Conservation (phyloP, 1,140 invertebrate species). For the Protaetia brevitarsis region DNA sequence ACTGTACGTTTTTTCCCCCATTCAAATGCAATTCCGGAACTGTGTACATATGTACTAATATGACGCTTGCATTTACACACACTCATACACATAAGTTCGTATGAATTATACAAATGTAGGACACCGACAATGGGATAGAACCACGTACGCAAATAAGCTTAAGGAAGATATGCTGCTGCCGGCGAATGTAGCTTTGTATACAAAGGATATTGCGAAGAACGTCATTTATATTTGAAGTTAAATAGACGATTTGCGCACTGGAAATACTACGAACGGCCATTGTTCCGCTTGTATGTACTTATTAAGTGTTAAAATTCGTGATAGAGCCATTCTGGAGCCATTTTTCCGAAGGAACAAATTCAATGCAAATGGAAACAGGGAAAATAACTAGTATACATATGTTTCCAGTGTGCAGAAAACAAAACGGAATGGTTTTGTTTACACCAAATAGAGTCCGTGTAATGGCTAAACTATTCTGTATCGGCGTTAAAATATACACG, state of each 20-base stretch:
- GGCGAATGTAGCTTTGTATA: neutral
- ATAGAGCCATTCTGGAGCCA: neutral
- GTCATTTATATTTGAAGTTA: neutral
- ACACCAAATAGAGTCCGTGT: slow-evolving; percentile 17
- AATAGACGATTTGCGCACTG: neutral
- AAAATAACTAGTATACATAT: slow-evolving; percentile 18
- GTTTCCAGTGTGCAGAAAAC: slow-evolving; percentile 12
- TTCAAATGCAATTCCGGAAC: neutral
- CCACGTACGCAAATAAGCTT: neutral
- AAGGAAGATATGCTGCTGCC: neutral
- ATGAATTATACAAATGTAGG: slow-evolving; percentile 10
- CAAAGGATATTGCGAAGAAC: neutral
- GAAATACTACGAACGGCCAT: neutral
- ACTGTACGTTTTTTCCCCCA: neutral
- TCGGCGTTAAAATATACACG: slow-evolving; percentile 16
- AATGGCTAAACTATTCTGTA: slow-evolving; percentile 17
- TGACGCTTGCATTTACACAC: neutral
- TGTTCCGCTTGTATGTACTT: slow-evolving; percentile 14
- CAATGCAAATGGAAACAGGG: slow-evolving; percentile 21
- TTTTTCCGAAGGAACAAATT: slow-evolving; percentile 22
- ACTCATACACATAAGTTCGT: neutral
- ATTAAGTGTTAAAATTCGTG: slow-evolving; percentile 23
- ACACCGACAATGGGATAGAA: neutral
- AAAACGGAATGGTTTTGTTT: slow-evolving; percentile 20
- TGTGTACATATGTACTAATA: slow-evolving; percentile 6